phyloP scores from a whole-genome alignment of 2,113 vertebrate genomes.

The Columbina picui region DNA sequence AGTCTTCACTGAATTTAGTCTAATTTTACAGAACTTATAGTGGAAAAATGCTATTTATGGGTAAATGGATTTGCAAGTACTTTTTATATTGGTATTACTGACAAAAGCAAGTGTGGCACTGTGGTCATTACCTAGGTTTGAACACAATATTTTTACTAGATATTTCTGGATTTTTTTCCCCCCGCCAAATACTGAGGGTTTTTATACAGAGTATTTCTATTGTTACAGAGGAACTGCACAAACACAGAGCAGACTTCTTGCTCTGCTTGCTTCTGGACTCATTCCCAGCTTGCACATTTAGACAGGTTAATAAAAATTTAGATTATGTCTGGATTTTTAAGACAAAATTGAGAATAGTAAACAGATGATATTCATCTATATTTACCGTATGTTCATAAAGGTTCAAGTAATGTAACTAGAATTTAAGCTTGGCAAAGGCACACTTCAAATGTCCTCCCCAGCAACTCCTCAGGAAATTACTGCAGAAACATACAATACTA shows the following conservation, averaged over 20 bases:
- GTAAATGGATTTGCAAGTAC: not conserved
- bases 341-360: slow-evolving; percentile 69
- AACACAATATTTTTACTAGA: not conserved
- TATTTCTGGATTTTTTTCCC: not conserved
- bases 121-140: not conserved
- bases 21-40: not conserved
- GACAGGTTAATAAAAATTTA: slow-evolving; percentile 70
- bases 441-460: slow-evolving; percentile 20
- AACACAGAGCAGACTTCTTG: slow-evolving; percentile 60
- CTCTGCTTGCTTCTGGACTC: slow-evolving; percentile 48
- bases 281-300: slow-evolving; percentile 68
- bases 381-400: slow-evolving; percentile 64
- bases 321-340: slow-evolving; percentile 74
- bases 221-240: slow-evolving; percentile 56
- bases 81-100: not conserved
- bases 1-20: not conserved
- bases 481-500: not conserved
- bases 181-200: not conserved
- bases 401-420: slow-evolving; percentile 50
- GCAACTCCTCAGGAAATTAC: slow-evolving; percentile 60
- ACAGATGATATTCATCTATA: slow-evolving; percentile 71
- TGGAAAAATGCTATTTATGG: not conserved
- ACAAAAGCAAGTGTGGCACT: not conserved
- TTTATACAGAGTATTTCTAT: slow-evolving; percentile 4
- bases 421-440: slow-evolving; percentile 39